Evolutionary conservation across 2,113 vertebrate species (phyloP).

Genomic region (Zeus faber): DNA sequence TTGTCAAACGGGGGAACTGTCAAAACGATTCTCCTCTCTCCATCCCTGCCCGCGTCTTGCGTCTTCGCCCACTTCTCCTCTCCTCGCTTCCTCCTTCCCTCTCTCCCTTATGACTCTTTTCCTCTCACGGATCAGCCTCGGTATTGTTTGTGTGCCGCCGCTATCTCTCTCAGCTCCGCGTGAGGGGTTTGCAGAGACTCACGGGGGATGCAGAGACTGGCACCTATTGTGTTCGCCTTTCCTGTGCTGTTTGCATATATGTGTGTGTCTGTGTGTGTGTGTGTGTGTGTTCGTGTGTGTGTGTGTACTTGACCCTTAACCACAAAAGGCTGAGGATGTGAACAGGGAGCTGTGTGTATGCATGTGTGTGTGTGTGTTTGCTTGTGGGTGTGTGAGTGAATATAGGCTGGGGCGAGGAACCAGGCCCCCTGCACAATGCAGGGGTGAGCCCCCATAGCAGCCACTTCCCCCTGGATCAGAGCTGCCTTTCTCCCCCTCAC

Average conservation of each 20-base stretch:
- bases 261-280: slow-evolving; percentile 7
- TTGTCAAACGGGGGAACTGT: too few species aligned
- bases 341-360: slow-evolving; percentile 42
- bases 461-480: slow-evolving; percentile 76
- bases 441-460: slow-evolving; percentile 59
- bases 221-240: slow-evolving; percentile 57
- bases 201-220: slow-evolving; percentile 52
- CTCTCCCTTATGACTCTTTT: not conserved
- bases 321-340: slow-evolving; percentile 48
- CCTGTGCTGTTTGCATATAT: slow-evolving; percentile 44
- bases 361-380: slow-evolving; percentile 19
- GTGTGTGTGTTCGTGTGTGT: slow-evolving; percentile 20
- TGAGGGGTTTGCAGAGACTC: slow-evolving; percentile 57
- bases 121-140: too few species aligned
- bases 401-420: slow-evolving; percentile 61
- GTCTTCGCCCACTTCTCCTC: too few species aligned
- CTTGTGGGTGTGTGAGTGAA: slow-evolving; percentile 38
- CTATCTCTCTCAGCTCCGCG: slow-evolving; percentile 52
- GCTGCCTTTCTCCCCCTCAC: slow-evolving; percentile 71
- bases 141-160: too few species aligned
- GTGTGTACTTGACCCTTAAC: slow-evolving; percentile 52
- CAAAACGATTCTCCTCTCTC: too few species aligned
- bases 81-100: slow-evolving; percentile 40
- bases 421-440: slow-evolving; percentile 70
- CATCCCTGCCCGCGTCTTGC: too few species aligned